Conservation (phyloP, 30 jellyfish, hydroid and myxozoan species). For the Rhopilema esculentum region DNA sequence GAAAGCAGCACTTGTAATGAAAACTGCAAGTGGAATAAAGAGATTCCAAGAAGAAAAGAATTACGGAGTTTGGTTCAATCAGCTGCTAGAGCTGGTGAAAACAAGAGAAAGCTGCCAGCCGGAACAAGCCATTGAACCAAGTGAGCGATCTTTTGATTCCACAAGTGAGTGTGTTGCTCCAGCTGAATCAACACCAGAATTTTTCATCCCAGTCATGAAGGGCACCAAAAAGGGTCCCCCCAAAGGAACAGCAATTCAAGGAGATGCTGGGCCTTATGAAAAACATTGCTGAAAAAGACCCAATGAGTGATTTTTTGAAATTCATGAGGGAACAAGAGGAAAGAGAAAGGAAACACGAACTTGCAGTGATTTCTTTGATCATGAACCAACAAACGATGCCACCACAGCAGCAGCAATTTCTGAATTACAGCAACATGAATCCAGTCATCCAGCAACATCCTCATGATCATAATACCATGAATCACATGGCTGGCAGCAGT, state of each 20-base stretch:
- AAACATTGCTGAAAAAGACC: slow-evolving; percentile 40
- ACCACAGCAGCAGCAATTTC: slow-evolving; percentile 35
- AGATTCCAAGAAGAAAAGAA: slow-evolving; percentile 68
- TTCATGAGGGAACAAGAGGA: slow-evolving; percentile 56
- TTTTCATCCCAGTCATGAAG: slow-evolving; percentile 49
- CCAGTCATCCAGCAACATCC: slow-evolving; percentile 39
- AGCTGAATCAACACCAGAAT: slow-evolving; percentile 48
- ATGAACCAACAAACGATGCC: slow-evolving; percentile 46
- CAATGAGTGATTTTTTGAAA: slow-evolving; percentile 42
- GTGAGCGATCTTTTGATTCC: slow-evolving; percentile 47
- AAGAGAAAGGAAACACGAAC: slow-evolving; percentile 56
- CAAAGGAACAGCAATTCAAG: too few relatives aligned
- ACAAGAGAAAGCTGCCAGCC: slow-evolving; percentile 71
- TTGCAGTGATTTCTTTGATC: slow-evolving; percentile 26
- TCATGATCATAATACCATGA: slow-evolving; percentile 5
- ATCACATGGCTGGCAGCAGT: slow-evolving; percentile 31
- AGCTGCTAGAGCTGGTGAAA: slow-evolving; percentile 57
- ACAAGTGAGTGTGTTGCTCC: slow-evolving; percentile 29
- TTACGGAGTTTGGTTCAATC: slow-evolving; percentile 73
- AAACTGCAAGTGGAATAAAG: slow-evolving; percentile 64
- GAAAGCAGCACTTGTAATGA: slow-evolving; percentile 65
- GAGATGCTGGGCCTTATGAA: slow-evolving; percentile 19
- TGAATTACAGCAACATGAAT: slow-evolving; percentile 24
- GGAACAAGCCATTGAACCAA: slow-evolving; percentile 73
- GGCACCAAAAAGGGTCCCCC: slow-evolving; percentile 51